phyloP scores from a whole-genome alignment of 1,140 invertebrate genomes.

The Lepidotrigona ventralis region DNA sequence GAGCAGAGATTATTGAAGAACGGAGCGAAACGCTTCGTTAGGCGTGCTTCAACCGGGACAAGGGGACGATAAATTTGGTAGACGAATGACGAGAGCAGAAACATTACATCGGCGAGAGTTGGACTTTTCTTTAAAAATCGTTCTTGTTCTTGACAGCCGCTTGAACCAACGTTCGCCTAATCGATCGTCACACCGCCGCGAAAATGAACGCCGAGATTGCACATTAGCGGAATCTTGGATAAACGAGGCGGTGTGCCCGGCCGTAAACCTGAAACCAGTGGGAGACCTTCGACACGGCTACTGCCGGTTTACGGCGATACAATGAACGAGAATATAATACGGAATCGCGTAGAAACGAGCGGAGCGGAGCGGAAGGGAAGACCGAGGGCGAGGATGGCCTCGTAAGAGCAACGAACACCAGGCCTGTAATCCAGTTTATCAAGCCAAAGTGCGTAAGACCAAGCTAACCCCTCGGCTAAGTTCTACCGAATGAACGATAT shows the following conservation, averaged over 20 bases:
- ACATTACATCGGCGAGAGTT: too few relatives aligned
- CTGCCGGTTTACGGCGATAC: conserved; percentile 44
- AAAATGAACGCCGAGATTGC: conserved; percentile 9
- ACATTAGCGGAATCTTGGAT: conserved; percentile 49
- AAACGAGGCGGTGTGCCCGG: conserved; percentile 19
- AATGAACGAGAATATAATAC: conserved; percentile 63
- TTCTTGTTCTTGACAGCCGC: not conserved
- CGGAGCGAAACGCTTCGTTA: too few relatives aligned
- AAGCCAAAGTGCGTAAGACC: conserved; percentile 58
- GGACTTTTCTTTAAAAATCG: too few relatives aligned
- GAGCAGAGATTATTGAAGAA: too few relatives aligned
- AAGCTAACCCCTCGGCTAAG: conserved; percentile 59
- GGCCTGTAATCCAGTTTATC: conserved; percentile 69
- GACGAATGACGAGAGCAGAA: too few relatives aligned
- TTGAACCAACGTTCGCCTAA: not conserved
- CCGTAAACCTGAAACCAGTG: conserved; percentile 3
- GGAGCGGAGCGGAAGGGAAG: not conserved
- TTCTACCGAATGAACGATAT: conserved; percentile 66
- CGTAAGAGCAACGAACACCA: not conserved
- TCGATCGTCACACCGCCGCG: conserved; percentile 28
- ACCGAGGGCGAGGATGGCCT: too few relatives aligned
- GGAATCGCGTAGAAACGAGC: conserved; percentile 16
- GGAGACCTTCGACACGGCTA: not conserved
- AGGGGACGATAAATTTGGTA: too few relatives aligned
- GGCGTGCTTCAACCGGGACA: too few relatives aligned